Base-by-base conservation (phyloP, 2,113 vertebrate genomes). In the Merops nubicus region DNA sequence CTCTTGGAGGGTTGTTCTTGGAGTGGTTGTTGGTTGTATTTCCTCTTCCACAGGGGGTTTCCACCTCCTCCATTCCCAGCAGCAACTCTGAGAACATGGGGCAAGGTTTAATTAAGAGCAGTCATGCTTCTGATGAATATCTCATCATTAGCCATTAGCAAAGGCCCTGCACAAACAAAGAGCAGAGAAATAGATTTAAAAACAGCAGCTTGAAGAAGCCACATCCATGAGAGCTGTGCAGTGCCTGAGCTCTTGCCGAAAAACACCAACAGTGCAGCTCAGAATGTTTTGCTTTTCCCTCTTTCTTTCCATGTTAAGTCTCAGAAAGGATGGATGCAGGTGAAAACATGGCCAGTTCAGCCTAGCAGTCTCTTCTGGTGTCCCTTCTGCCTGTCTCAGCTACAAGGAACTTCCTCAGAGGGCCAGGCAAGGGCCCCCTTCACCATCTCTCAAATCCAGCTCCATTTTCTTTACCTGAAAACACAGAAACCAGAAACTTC, bases 71-170 rank as follows among this genome's bases (percentile, higher is more conserved):
- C 95, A 76, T 87, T 95, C 88, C 43, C 96, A 94, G 91, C 43
- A 21, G 76, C 90, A 67, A 94, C 84, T 94, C 89, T 94, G 85
- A 93, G 82, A 94, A 96, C 80, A 45, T 26, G 83, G 73, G 92
- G 47, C 93, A 97, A 93, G 85, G 56, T 96, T 95, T 96, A 96
- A 96, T 96, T 96, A 95, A 97, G 54, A 95, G 62, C 89, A 94
- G 73, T 96, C 92, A 74, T 93, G 76, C 78, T 96, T 93, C 92
- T 97, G 87, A 96, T 95, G 28, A 94, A 67, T 97, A 86, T 95
- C 91, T 96, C 69, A 48, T 96, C 68, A 83, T 89, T 96, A 96
- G 36, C 90, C 72, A 93, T 89, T 96, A 95, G 47, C 85, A 76
- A 31, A 62, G 45, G 87, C 78, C 76, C 91, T 88, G 59, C 64